A percentile compares a stretch with the other conserved stretches of the same genome.
Conservation (phyloP, 2,113 vertebrate genomes). For the Rhinogobius similis region DNA sequence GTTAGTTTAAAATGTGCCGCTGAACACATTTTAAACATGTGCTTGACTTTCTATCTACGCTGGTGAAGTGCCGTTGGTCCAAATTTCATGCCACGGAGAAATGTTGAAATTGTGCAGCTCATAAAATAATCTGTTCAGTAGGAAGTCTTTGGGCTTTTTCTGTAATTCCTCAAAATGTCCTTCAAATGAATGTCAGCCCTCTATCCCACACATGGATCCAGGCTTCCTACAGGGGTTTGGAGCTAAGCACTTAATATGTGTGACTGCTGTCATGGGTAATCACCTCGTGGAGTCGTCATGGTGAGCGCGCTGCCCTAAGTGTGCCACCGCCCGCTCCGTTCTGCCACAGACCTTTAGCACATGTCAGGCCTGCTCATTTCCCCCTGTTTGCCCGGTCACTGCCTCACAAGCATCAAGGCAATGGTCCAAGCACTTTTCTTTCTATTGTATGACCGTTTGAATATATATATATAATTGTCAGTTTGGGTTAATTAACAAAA, state of each 20-base stretch:
- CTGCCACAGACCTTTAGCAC: slow-evolving; percentile 33
- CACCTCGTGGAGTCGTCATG: slow-evolving; percentile 40
- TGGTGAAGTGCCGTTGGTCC: slow-evolving; percentile 51
- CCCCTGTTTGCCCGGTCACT: neutral
- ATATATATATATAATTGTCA: neutral
- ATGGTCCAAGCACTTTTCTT: neutral
- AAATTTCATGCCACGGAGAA: slow-evolving; percentile 44
- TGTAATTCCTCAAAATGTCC: slow-evolving; percentile 24
- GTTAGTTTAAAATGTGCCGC: slow-evolving; percentile 21
- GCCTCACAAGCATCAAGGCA: slow-evolving; percentile 17
- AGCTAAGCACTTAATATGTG: slow-evolving; percentile 41
- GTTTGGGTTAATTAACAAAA: neutral
- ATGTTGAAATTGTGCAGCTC: slow-evolving; percentile 18
- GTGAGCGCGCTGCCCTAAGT: slow-evolving; percentile 36
- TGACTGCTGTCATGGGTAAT: slow-evolving; percentile 54
- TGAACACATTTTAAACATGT: slow-evolving; percentile 12
- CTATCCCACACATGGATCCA: slow-evolving; percentile 7
- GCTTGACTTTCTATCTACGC: neutral
- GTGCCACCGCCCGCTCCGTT: slow-evolving; percentile 27
- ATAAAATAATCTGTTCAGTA: slow-evolving; percentile 30
- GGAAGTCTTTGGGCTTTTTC: slow-evolving; percentile 26
- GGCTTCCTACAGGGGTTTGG: slow-evolving; percentile 26
- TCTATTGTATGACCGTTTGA: neutral
- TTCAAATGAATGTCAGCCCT: slow-evolving; percentile 44
- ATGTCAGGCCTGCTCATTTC: slow-evolving; percentile 9